Conservation (phyloP, 1,140 invertebrate genomes). For the Armadillidium nasatum region DNA sequence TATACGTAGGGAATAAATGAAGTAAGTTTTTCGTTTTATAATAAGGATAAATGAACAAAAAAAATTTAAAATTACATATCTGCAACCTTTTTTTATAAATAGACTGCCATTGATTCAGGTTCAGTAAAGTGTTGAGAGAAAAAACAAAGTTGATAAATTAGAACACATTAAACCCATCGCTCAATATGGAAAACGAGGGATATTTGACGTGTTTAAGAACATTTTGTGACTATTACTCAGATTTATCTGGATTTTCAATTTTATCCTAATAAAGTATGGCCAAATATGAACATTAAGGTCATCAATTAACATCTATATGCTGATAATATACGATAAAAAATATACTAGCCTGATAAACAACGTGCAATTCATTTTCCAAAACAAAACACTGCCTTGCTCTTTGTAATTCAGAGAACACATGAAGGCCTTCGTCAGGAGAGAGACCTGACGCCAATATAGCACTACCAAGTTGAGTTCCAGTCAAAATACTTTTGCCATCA, state of each 20-base stretch:
- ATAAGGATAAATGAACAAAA: too few species aligned
- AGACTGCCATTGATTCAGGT: too few species aligned
- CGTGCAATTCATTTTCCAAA: conserved; percentile 88
- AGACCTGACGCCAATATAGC: conserved; percentile 89
- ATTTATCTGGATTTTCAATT: neutral
- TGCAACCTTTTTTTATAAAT: too few species aligned
- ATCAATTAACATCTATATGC: neutral
- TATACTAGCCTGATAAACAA: conserved; percentile 75
- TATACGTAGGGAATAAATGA: too few species aligned
- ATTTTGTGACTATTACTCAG: too few species aligned
- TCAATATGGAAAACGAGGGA: too few species aligned
- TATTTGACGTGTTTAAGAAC: too few species aligned
- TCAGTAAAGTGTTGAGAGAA: too few species aligned
- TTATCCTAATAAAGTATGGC: conserved; percentile 3
- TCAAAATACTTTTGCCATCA: conserved; percentile 45
- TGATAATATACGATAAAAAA: neutral
- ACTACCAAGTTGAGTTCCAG: conserved; percentile 70
- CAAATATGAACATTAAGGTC: neutral
- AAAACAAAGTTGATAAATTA: too few species aligned
- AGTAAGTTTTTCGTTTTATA: too few species aligned
- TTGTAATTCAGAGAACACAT: conserved; percentile 83
- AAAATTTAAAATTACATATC: too few species aligned
- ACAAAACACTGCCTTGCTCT: conserved; percentile 84
- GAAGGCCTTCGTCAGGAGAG: conserved; percentile 82
- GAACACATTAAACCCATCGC: too few species aligned